Conservation (phyloP, 1,140 invertebrate genomes). For the Zaprionus inermis region DNA sequence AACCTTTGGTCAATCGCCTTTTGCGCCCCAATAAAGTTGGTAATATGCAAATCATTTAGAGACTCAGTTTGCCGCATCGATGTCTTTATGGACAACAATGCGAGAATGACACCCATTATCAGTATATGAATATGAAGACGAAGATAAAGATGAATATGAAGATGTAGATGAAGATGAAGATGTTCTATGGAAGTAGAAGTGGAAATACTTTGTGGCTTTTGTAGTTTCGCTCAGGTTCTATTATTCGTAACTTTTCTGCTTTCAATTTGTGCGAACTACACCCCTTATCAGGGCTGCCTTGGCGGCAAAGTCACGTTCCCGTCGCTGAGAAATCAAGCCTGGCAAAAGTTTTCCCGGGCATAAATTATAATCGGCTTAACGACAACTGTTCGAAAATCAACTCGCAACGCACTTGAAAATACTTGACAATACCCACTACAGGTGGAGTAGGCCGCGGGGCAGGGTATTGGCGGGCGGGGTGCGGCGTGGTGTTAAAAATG, state of each 20-base stretch:
- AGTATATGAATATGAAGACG: neutral
- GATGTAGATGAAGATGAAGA: neutral
- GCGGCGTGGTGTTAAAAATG: slow-evolving; percentile 17
- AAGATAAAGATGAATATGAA: too few species aligned
- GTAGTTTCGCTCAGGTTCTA: neutral
- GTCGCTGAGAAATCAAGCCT: slow-evolving; percentile 29
- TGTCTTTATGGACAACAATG: slow-evolving; percentile 8
- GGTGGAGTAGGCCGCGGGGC: neutral
- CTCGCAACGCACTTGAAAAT: slow-evolving; percentile 30
- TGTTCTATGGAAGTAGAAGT: neutral
- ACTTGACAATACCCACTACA: too few species aligned
- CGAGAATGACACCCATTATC: neutral
- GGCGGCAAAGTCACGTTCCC: slow-evolving; percentile 27
- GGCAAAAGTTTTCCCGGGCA: slow-evolving; percentile 35
- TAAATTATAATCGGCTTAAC: slow-evolving; percentile 83
- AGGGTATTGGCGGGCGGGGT: too few species aligned
- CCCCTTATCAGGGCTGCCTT: neutral
- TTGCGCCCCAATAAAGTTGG: slow-evolving; percentile 26
- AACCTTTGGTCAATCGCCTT: slow-evolving; percentile 35
- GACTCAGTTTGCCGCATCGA: slow-evolving; percentile 4
- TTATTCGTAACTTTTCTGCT: too few species aligned
- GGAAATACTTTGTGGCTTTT: neutral
- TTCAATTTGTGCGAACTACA: neutral
- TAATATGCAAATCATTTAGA: slow-evolving; percentile 36
- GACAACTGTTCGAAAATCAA: slow-evolving; percentile 69